These are phyloP conservation scores for Amphibalanus amphitrite DNA, from an alignment of 1,140 invertebrate species.

Conservation along the genomic window DNA sequence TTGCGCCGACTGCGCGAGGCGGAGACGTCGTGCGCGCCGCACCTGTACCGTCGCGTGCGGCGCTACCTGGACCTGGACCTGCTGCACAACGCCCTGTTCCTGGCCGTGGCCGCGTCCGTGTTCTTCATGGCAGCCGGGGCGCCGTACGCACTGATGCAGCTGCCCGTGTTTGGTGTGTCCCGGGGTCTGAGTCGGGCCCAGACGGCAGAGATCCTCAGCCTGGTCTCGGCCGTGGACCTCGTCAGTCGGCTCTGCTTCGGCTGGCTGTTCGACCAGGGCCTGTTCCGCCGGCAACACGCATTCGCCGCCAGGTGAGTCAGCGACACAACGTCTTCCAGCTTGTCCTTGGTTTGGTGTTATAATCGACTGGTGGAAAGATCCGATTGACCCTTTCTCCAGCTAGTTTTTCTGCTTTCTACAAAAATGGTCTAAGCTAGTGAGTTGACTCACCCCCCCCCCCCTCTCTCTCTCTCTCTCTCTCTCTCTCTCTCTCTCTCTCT, in stretches of 20 bases:
- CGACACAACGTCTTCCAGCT: too few relatives aligned
- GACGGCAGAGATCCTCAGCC: slow-evolving; percentile 47
- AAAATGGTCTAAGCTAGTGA: too few relatives aligned
- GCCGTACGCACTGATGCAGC: slow-evolving; percentile 52
- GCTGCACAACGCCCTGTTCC: slow-evolving; percentile 37
- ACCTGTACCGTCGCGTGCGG: slow-evolving; percentile 1
- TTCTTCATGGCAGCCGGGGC: slow-evolving; percentile 54
- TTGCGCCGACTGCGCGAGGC: background rate
- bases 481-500: too few relatives aligned
- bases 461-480: too few relatives aligned
- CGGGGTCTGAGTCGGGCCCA: slow-evolving; percentile 46
- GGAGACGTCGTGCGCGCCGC: background rate
- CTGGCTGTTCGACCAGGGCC: slow-evolving; percentile 19
- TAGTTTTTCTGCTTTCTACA: too few relatives aligned
- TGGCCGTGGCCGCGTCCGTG: slow-evolving; percentile 48
- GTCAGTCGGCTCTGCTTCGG: slow-evolving; percentile 47
- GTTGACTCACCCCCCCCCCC: too few relatives aligned
- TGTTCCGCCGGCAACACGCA: slow-evolving; percentile 5
- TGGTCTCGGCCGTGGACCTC: slow-evolving; percentile 48
- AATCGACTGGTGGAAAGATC: too few relatives aligned
- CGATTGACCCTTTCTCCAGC: too few relatives aligned
- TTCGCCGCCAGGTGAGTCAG: background rate
- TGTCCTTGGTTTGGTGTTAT: too few relatives aligned
- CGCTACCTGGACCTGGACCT: slow-evolving; percentile 40
- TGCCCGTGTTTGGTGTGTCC: slow-evolving; percentile 46